phyloP scores from a whole-genome alignment of 2,113 vertebrate genomes.

The Brachirus orientalis region DNA sequence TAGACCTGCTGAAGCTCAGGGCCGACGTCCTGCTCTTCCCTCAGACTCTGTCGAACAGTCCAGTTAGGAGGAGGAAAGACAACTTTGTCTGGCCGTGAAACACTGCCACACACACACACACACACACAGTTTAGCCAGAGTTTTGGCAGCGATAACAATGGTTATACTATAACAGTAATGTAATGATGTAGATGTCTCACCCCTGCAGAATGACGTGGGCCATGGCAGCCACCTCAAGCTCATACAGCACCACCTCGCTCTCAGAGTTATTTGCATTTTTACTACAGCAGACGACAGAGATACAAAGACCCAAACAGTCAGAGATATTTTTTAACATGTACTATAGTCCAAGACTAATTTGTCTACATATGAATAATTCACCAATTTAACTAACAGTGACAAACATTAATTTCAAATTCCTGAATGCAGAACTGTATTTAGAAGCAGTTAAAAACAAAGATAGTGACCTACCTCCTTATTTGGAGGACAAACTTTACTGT shows the following conservation, averaged over 20 bases:
- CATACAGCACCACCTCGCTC: conserved; percentile 80
- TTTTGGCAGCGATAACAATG: background rate
- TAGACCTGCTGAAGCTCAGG: conserved; percentile 87
- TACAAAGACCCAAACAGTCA: too few relatives aligned
- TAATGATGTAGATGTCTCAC: conserved; percentile 73
- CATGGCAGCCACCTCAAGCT: conserved; percentile 81
- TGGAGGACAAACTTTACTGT: conserved; percentile 86
- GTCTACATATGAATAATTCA: too few relatives aligned
- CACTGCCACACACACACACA: conserved; percentile 64
- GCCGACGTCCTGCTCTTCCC: conserved; percentile 81
- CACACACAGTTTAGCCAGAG: too few relatives aligned
- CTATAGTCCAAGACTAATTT: too few relatives aligned
- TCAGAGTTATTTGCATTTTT: conserved; percentile 90
- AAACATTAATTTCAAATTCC: too few relatives aligned
- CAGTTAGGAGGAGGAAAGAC: conserved; percentile 82
- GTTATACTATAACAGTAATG: background rate
- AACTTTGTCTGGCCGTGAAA: conserved; percentile 84
- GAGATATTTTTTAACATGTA: too few relatives aligned
- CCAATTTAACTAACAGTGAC: too few relatives aligned
- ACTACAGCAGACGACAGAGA: conserved; percentile 65
- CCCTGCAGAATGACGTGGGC: conserved; percentile 83
- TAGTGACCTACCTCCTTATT: conserved; percentile 83
- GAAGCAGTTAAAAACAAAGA: background rate
- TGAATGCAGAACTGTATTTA: too few relatives aligned
- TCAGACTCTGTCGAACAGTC: conserved; percentile 65